phyloP scores from a whole-genome alignment of 2,113 vertebrate species.

The Ploceus nigricollis region DNA sequence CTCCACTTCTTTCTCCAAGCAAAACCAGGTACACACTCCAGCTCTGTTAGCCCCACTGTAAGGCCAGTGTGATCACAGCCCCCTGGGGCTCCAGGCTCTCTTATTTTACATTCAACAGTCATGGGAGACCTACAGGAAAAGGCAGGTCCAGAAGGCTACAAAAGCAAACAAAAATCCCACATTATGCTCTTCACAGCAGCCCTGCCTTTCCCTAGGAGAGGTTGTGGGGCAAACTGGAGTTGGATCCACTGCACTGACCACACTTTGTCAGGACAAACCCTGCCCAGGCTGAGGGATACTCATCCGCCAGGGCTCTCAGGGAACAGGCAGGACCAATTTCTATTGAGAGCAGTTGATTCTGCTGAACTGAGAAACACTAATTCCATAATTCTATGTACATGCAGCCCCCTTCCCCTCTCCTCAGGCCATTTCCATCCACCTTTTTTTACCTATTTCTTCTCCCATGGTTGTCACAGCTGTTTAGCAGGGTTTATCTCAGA shows the following conservation, averaged over 20 bases:
- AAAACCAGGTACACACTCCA: neutral
- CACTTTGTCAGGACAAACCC: neutral
- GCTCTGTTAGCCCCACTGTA: neutral
- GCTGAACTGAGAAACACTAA: neutral
- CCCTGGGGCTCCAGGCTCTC: neutral
- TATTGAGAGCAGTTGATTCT: neutral
- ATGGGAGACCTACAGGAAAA: neutral
- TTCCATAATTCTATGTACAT: neutral
- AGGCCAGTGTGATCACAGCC: neutral
- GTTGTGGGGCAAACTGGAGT: neutral
- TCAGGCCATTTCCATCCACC: neutral
- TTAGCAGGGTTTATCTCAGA: neutral
- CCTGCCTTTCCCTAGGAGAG: neutral
- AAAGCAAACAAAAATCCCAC: neutral
- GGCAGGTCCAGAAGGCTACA: neutral
- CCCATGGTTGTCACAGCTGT: neutral
- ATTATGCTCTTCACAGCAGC: neutral
- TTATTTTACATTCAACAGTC: neutral
- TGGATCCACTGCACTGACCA: neutral
- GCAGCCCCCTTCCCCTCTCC: neutral
- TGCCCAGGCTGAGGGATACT: neutral
- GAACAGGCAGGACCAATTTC: neutral
- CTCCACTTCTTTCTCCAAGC: neutral
- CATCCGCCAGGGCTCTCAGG: too few relatives aligned
- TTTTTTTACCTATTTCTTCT: neutral